These are phyloP conservation scores for Ectemnius cavifrons DNA, from an alignment of 2,888 invertebrate genomes.

Conservation along the genomic window DNA sequence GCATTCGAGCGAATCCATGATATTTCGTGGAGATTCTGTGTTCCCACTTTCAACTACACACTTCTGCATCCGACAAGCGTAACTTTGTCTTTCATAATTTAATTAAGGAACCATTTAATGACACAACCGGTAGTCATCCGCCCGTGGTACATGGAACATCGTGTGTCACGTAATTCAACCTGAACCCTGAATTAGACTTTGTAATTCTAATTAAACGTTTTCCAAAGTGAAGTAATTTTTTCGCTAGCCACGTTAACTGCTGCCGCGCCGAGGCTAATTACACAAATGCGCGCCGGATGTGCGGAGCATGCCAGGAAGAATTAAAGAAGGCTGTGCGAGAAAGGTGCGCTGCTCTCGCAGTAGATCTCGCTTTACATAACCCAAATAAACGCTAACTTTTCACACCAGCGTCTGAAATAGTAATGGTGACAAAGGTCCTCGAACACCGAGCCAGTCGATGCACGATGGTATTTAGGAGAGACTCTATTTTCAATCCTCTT, in stretches of 20 bases:
- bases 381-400: slow-evolving; percentile 46
- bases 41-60: too few relatives aligned
- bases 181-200: slow-evolving; percentile 4
- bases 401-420: slow-evolving; percentile 48
- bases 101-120: too few relatives aligned
- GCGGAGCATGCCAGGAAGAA: slow-evolving; percentile 17
- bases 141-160: too few relatives aligned
- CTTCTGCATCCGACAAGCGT: too few relatives aligned
- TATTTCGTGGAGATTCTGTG: too few relatives aligned
- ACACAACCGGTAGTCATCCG: too few relatives aligned
- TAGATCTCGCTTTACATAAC: slow-evolving; percentile 31
- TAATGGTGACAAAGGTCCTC: slow-evolving; percentile 43
- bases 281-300: slow-evolving; percentile 37
- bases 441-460: slow-evolving; percentile 57
- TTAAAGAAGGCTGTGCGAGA: slow-evolving; percentile 16
- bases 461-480: slow-evolving; percentile 58
- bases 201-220: slow-evolving; percentile 29
- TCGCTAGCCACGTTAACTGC: background rate
- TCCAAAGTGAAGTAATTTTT: slow-evolving; percentile 11
- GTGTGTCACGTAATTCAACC: too few relatives aligned
- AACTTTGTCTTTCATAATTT: too few relatives aligned
- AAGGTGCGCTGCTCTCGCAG: slow-evolving; percentile 5
- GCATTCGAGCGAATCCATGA: too few relatives aligned
- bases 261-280: slow-evolving; percentile 32
- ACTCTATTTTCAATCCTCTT: slow-evolving; percentile 43